Evolutionary conservation across 2,797 vertebrate genomes (phyloP).

Genomic region (Rhabdomys pumilio): DNA sequence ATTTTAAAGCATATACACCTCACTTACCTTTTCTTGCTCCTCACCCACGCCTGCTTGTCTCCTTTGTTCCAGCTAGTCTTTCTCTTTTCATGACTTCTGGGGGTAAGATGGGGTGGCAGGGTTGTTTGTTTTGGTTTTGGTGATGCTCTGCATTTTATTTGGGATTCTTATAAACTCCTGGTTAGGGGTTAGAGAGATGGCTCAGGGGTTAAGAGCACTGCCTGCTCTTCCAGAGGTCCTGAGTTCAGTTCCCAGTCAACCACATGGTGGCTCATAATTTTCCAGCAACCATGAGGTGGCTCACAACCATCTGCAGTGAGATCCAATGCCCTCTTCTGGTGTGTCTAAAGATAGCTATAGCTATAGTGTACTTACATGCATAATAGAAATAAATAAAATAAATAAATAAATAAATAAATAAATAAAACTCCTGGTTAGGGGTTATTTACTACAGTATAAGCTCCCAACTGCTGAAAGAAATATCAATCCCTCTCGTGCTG

Average conservation of each 20-base stretch:
- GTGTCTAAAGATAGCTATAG: too few relatives aligned
- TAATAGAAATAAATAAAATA: too few relatives aligned
- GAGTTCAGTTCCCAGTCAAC: background rate
- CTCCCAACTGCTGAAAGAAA: background rate
- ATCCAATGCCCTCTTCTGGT: too few relatives aligned
- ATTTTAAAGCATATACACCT: background rate
- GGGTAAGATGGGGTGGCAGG: background rate
- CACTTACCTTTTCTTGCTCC: background rate
- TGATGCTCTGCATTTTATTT: background rate
- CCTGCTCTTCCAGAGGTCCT: background rate
- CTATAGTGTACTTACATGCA: too few relatives aligned
- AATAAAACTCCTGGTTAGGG: background rate
- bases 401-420: too few relatives aligned
- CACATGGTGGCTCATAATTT: too few relatives aligned
- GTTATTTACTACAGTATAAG: background rate
- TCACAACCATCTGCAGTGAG: too few relatives aligned
- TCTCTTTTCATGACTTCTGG: background rate
- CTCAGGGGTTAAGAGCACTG: too few relatives aligned
- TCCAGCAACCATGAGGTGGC: too few relatives aligned
- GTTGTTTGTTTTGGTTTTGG: background rate
- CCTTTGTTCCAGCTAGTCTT: background rate
- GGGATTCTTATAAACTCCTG: background rate
- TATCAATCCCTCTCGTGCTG: background rate
- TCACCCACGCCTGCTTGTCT: background rate
- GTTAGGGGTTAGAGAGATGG: background rate